Percentiles rank a stretch among this genome's conserved stretches.
phyloP scores from a whole-genome alignment of 2,797 vertebrate species.

The Lophotriccus pileatus region DNA sequence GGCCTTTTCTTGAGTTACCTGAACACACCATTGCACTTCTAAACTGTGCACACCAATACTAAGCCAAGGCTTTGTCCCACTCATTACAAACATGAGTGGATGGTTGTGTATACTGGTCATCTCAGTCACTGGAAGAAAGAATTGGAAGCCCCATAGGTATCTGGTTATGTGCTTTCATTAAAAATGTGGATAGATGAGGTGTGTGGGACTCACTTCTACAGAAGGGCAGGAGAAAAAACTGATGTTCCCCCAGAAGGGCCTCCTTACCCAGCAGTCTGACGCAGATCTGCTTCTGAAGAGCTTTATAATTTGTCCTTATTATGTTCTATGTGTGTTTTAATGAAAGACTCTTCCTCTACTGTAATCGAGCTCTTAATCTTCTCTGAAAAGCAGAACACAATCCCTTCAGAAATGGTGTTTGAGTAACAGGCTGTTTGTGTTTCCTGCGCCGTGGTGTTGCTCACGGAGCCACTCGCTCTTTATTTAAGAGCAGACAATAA shows the following conservation, averaged over 20 bases:
- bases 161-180: background rate
- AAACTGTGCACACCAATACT: too few species aligned
- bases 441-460: rapidly evolving
- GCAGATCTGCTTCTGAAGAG: background rate
- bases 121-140: background rate
- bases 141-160: rapidly evolving
- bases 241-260: background rate
- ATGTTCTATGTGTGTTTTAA: conserved; percentile 12
- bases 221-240: background rate
- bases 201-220: background rate
- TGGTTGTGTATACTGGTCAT: background rate
- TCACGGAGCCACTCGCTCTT: background rate
- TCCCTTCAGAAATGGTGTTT: background rate
- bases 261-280: background rate
- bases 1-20: background rate
- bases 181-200: background rate
- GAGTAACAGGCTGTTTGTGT: background rate
- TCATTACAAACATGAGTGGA: background rate
- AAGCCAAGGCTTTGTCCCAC: rapidly evolving
- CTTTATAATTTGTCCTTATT: conserved; percentile 9
- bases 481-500: background rate
- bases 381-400: conserved; percentile 15
- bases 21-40: background rate
- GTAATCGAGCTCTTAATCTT: conserved; percentile 46
- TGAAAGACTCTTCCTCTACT: conserved; percentile 23